Percentiles rank a stretch among this genome's conserved stretches.
Conservation (phyloP, 2,888 invertebrate genomes). For the Netelia melanura region DNA sequence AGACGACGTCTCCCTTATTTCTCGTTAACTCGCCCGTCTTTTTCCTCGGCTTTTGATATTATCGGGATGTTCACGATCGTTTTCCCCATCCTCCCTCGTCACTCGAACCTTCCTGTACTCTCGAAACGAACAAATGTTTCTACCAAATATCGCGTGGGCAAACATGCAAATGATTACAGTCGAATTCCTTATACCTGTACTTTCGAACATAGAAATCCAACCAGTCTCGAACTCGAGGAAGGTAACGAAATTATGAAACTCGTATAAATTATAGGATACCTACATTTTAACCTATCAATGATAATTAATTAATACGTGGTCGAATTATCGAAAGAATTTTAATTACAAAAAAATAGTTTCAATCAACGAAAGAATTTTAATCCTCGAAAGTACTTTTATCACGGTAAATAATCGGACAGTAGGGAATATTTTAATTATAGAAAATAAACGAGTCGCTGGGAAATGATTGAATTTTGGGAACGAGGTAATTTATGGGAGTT, state of each 20-base stretch:
- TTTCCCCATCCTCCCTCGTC: not conserved
- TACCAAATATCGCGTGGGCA: conserved; percentile 43
- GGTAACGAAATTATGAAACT: not conserved
- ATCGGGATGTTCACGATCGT: conserved; percentile 5
- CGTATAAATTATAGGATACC: not conserved
- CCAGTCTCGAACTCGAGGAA: too few species aligned
- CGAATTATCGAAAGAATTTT: too few species aligned
- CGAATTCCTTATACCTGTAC: not conserved
- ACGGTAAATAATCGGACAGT: too few species aligned
- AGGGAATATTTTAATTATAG: too few species aligned
- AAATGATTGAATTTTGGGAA: not conserved
- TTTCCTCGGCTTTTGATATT: not conserved
- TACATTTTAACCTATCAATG: too few species aligned
- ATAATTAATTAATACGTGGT: too few species aligned
- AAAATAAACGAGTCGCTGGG: not conserved
- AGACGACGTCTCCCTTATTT: not conserved
- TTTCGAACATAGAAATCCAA: not conserved
- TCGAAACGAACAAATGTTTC: not conserved
- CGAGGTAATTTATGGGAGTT: not conserved
- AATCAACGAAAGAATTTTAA: too few species aligned
- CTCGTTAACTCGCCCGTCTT: conserved; percentile 12
- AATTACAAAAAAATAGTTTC: too few species aligned
- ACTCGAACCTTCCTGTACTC: conserved; percentile 8
- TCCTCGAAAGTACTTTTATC: too few species aligned
- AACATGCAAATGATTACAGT: conserved; percentile 31